Evolutionary conservation across 2,113 vertebrate genomes (phyloP).

Genomic region (Solenodon paradoxus): DNA sequence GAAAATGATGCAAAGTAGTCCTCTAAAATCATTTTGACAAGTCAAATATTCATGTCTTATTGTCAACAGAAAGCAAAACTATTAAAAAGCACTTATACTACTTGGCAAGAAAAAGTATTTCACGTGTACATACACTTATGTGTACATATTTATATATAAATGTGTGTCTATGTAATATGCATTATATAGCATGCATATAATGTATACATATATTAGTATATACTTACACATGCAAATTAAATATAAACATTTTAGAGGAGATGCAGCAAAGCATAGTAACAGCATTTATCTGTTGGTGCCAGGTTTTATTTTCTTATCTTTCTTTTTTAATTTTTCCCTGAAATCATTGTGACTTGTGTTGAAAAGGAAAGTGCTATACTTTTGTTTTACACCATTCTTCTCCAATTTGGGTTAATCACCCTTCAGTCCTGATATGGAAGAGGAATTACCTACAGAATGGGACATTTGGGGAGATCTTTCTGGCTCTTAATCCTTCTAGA

Average conservation of each 20-base stretch:
- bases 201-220: background rate
- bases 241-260: background rate
- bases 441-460: background rate
- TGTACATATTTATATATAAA: no score
- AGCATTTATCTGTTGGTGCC: background rate
- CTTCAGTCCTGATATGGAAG: background rate
- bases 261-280: background rate
- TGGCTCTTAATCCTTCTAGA: background rate
- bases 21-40: background rate
- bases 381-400: background rate
- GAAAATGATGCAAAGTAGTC: background rate
- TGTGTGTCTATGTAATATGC: no score
- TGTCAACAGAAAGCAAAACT: conserved; percentile 6
- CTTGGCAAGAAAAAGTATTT: background rate
- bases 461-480: background rate
- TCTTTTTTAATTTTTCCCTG: background rate
- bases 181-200: no score
- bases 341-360: background rate
- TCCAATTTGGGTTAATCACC: background rate
- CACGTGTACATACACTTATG: background rate
- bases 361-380: background rate
- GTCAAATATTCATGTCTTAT: background rate
- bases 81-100: background rate
- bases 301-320: conserved; percentile 23
- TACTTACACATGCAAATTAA: background rate